Conservation (phyloP, 2,888 invertebrate genomes). For the Parascotia fuliginaria region DNA sequence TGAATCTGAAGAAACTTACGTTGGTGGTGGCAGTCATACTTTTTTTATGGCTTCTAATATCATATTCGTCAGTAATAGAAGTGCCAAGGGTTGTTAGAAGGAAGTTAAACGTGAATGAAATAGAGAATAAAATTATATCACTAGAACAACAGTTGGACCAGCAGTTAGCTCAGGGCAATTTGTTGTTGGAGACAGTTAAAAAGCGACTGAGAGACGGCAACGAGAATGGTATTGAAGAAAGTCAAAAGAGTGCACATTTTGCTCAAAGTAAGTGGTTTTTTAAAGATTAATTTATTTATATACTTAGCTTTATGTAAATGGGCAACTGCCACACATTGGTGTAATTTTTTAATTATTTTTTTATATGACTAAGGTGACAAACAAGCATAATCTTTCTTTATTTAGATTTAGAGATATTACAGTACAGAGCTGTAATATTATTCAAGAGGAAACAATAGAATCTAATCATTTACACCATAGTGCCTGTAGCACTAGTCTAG, state of each 20-base stretch:
- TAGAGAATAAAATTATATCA: conserved; percentile 59
- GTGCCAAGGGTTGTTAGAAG: conserved; percentile 43
- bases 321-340: too few relatives aligned
- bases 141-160: conserved; percentile 58
- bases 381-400: too few relatives aligned
- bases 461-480: too few relatives aligned
- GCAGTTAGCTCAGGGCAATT: conserved; percentile 62
- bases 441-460: too few relatives aligned
- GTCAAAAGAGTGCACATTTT: conserved; percentile 28
- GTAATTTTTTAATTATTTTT: too few relatives aligned
- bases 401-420: too few relatives aligned
- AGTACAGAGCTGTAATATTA: too few relatives aligned
- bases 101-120: conserved; percentile 40
- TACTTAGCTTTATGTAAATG: too few relatives aligned
- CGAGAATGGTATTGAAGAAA: conserved; percentile 9
- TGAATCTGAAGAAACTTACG: conserved; percentile 67
- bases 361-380: too few relatives aligned
- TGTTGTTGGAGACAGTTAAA: conserved; percentile 59
- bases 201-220: conserved; percentile 50
- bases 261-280: conserved; percentile 15
- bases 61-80: conserved; percentile 61
- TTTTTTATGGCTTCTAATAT: conserved; percentile 64
- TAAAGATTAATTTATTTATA: background rate
- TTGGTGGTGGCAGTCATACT: conserved; percentile 49
- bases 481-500: too few relatives aligned